Percentiles rank a stretch among this genome's conserved stretches.
Conservation (phyloP, 2,113 vertebrate genomes). For the Sinocyclocheilus anophthalmus region DNA sequence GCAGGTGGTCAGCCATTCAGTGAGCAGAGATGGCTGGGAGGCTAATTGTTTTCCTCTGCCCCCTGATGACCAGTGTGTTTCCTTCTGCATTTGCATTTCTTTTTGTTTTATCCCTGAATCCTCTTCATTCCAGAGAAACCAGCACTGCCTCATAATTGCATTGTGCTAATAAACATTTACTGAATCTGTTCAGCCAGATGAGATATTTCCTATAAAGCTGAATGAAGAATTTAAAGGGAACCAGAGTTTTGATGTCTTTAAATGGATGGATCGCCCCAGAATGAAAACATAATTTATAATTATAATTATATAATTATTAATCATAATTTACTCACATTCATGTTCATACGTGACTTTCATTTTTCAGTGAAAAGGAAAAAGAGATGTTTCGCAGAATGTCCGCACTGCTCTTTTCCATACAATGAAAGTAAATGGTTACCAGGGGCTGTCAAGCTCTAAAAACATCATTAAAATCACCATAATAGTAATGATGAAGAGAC, state of each 20-base stretch:
- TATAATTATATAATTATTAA: too few relatives aligned
- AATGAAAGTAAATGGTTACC: background rate
- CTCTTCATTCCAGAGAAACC: background rate
- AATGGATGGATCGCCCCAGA: background rate
- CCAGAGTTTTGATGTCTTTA: background rate
- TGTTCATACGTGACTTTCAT: too few relatives aligned
- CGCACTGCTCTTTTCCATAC: background rate
- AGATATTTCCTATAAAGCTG: background rate
- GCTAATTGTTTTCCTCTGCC: constrained; percentile 30
- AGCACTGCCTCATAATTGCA: background rate
- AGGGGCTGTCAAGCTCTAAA: too few relatives aligned
- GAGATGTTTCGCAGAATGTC: background rate
- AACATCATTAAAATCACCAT: too few relatives aligned
- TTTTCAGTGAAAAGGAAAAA: background rate
- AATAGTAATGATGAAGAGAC: too few relatives aligned
- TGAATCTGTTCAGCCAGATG: background rate
- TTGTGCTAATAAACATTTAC: background rate
- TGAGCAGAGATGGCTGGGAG: constrained; percentile 1
- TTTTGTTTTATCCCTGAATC: background rate
- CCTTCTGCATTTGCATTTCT: constrained; percentile 17
- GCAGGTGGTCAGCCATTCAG: constrained; percentile 6
- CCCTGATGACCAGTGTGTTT: constrained; percentile 9
- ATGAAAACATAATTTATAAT: background rate
- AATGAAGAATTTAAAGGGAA: background rate
- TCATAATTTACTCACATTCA: background rate